Percentiles rank a stretch among this genome's conserved stretches.
Evolutionary conservation across 1,140 invertebrate species (phyloP).

Genomic region (Drosophila chauvacae): DNA sequence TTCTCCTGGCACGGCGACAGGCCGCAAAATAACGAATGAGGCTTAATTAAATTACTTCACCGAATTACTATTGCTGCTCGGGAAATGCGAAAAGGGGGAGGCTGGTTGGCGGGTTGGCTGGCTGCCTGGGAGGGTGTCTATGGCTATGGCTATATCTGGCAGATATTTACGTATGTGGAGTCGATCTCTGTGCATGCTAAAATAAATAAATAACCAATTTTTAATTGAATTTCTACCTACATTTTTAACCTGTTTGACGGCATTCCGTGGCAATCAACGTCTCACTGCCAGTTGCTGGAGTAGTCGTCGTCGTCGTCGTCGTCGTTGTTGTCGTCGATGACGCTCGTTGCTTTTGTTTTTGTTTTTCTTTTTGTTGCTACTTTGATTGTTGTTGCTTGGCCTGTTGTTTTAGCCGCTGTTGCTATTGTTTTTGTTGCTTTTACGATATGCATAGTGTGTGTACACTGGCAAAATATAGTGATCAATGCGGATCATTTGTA

Average conservation of each 20-base stretch:
- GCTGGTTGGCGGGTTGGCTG: not conserved
- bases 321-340: slow-evolving; percentile 63
- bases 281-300: slow-evolving; percentile 68
- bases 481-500: not conserved
- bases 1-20: slow-evolving; percentile 47
- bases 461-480: slow-evolving; percentile 13
- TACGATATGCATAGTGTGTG: slow-evolving; percentile 73
- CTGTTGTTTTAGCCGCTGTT: slow-evolving; percentile 50
- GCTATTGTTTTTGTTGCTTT: slow-evolving; percentile 54
- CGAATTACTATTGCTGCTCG: slow-evolving; percentile 27
- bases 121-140: not conserved
- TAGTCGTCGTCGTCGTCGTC: slow-evolving; percentile 67
- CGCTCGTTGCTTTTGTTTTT: slow-evolving; percentile 40
- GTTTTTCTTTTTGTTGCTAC: slow-evolving; percentile 22
- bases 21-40: slow-evolving; percentile 53
- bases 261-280: slow-evolving; percentile 83
- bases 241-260: slow-evolving; percentile 84
- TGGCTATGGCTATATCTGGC: slow-evolving; percentile 24
- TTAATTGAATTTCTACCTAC: slow-evolving; percentile 84
- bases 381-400: slow-evolving; percentile 20
- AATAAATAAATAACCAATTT: slow-evolving; percentile 84
- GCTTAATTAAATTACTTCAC: slow-evolving; percentile 70
- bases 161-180: slow-evolving; percentile 31
- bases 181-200: slow-evolving; percentile 77
- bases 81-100: not conserved